Percentiles rank a stretch among this genome's conserved stretches.
phyloP scores from a whole-genome alignment of 2,113 vertebrate genomes.

The Xenus cinereus region DNA sequence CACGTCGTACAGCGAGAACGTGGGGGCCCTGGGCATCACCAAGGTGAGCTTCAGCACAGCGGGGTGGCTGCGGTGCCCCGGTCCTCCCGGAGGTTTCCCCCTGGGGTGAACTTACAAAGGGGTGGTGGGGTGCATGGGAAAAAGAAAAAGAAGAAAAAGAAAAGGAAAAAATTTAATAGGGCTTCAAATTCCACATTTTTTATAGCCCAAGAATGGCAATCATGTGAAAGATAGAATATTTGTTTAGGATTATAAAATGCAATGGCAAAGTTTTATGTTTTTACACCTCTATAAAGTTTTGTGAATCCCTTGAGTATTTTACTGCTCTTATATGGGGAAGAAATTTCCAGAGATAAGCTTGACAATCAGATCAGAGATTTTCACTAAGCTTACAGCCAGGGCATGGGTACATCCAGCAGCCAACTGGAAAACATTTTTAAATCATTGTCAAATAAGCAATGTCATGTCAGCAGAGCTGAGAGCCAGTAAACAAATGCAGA shows the following conservation, averaged over 20 bases:
- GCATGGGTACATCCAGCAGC: neutral
- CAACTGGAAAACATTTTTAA: neutral
- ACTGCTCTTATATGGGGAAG: neutral
- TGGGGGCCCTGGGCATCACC: conserved; percentile 92
- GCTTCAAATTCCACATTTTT: neutral
- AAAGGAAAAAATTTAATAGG: neutral
- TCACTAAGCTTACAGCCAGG: neutral
- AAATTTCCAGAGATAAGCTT: neutral
- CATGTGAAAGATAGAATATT: neutral
- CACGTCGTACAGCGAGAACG: conserved; percentile 94
- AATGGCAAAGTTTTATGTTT: neutral
- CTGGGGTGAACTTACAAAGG: accelerated
- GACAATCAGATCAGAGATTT: neutral
- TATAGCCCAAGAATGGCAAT: neutral
- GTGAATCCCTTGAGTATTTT: neutral
- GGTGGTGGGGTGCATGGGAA: neutral
- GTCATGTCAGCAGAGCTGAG: neutral
- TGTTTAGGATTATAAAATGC: neutral
- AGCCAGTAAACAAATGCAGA: neutral
- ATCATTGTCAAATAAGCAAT: neutral
- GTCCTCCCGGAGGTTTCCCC: neutral
- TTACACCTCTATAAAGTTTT: neutral
- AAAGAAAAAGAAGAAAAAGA: neutral
- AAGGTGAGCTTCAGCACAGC: conserved; percentile 73
- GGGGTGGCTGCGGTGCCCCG: neutral